Base-by-base conservation (phyloP, 2,113 vertebrate species). In the Rostratula benghalensis region DNA sequence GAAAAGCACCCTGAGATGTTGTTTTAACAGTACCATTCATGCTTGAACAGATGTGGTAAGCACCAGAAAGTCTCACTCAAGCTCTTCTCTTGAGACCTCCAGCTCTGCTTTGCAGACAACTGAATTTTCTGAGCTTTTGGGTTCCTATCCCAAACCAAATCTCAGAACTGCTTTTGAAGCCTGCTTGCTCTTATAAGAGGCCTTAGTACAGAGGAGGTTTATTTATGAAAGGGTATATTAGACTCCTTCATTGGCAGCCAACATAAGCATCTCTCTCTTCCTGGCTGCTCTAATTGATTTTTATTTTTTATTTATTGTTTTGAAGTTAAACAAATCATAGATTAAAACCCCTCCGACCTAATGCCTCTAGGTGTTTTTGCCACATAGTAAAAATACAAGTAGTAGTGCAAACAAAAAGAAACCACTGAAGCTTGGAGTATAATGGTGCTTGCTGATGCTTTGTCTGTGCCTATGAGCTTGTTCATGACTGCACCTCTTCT, bases 251-350 rank as follows among this genome's bases (percentile, higher is more conserved):
- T 92, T 96, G 87, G 35, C 51, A 84, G 95, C 95, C 96, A 96
- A 92, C 73, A 87, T 95, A 96, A 96, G 90, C 95, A 97, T 35
- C 12, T 4, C 70, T 86, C 76, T 90, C 30, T 68, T 87, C 83
- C 83, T 69, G 76, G 18, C 77, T 86, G 65, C 25, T 92, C 48
- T 93, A 96, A 95, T 95, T 97, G 80, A 93, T 88, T 95, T 96
- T 94, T 90, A 83, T 86, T 96, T 96, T 94, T 94, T 95, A 83
- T 95, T 93, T 96, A 96, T 95, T 96, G 81, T 96, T 96, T 95
- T 96, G 92, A 95, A 92, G 80, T 93, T 89, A 96, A 95, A 96
- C 94, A 96, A 92, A 80, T 81, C 51, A 2, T 37, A 79, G 88
- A 94, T 96, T 92, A 90, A 95, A 94, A 61, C 3, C 14, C 48